These are phyloP conservation scores for Ptychodera flava DNA, from an alignment of 35 echinoderm and acorn worm genomes.

Conservation along the genomic window DNA sequence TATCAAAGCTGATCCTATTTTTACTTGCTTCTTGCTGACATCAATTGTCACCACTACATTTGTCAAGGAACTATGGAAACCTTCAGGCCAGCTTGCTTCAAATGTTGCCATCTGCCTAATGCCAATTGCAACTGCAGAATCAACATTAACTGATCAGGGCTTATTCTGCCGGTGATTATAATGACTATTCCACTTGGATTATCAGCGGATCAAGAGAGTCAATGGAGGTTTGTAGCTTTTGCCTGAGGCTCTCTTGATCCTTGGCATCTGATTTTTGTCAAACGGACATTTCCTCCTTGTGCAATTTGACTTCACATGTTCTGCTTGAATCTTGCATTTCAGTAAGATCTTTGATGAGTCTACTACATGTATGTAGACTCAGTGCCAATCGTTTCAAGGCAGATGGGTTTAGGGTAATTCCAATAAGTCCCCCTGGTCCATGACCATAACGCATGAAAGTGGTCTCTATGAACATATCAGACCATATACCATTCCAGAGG, in stretches of 20 bases:
- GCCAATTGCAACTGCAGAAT: not conserved
- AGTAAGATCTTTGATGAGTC: conserved; percentile 4
- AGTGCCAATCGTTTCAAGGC: conserved; percentile 39
- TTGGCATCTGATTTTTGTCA: not conserved
- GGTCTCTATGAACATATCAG: not conserved
- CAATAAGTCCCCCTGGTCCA: not conserved
- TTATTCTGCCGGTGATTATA: no score
- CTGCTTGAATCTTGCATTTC: no score
- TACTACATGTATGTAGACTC: no score
- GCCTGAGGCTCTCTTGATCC: not conserved
- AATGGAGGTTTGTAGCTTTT: not conserved
- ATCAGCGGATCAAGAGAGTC: not conserved
- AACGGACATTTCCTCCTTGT: not conserved
- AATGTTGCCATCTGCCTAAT: not conserved
- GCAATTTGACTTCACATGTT: no score
- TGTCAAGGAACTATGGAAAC: not conserved
- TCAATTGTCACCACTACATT: not conserved
- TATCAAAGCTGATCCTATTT: conserved; percentile 7
- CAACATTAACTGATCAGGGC: not conserved
- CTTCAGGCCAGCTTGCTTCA: not conserved
- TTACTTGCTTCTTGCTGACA: not conserved
- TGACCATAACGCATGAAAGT: conserved; percentile 14
- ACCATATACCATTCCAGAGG: conserved; percentile 8
- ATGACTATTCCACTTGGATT: conserved; percentile 8
- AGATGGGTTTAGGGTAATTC: conserved; percentile 1